A percentile compares a stretch with the other conserved stretches of the same genome.
phyloP scores from a whole-genome alignment of 2,113 vertebrate species.

The Brachypteracias leptosomus region DNA sequence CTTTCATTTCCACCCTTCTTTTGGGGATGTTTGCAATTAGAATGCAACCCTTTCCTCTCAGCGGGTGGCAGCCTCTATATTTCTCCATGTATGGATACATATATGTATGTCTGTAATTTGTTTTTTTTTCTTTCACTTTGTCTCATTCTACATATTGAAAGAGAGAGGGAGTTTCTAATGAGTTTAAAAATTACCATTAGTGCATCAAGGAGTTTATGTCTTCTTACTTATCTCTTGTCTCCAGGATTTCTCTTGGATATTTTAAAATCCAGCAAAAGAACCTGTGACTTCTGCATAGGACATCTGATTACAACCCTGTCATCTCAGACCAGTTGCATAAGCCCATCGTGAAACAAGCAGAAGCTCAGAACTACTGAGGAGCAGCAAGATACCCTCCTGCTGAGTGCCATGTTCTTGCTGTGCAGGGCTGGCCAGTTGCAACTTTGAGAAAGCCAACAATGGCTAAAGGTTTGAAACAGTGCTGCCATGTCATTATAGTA shows the following conservation, averaged over 20 bases:
- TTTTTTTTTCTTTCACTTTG: background rate
- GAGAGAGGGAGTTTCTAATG: background rate
- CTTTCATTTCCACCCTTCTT: background rate
- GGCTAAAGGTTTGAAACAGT: background rate
- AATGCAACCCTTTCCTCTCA: background rate
- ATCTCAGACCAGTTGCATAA: background rate
- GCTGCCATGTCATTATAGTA: background rate
- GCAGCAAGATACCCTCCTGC: background rate
- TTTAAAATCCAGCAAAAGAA: background rate
- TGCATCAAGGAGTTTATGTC: background rate
- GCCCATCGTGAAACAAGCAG: accelerated
- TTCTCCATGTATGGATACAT: background rate
- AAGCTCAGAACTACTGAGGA: background rate
- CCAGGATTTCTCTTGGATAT: background rate
- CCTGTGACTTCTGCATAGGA: background rate
- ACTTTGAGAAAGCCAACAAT: background rate
- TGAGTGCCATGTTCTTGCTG: background rate
- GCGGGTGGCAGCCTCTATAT: background rate
- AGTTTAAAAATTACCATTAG: background rate
- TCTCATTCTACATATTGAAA: background rate
- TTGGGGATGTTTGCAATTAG: background rate
- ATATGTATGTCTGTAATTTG: background rate
- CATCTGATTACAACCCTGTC: background rate
- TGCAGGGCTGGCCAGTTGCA: background rate
- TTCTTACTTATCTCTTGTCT: background rate